These are phyloP conservation scores for Dipus sagitta DNA, from an alignment of 2,797 vertebrate genomes.

Conservation along the genomic window DNA sequence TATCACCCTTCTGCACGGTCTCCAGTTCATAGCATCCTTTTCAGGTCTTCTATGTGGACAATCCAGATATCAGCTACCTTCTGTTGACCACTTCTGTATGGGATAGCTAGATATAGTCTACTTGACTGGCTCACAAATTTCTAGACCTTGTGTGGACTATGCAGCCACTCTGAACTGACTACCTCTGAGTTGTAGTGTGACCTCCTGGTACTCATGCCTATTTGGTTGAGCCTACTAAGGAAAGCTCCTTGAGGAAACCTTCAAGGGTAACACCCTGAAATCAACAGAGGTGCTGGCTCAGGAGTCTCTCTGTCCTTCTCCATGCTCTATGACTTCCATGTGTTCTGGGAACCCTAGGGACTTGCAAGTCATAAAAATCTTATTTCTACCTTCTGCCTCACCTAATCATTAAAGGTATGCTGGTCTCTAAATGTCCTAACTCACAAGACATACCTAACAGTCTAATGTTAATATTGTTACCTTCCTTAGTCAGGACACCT, in stretches of 20 bases:
- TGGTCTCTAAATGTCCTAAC: not conserved
- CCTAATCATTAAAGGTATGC: too few species aligned
- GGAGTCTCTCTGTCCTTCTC: not conserved
- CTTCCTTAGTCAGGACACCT: not conserved
- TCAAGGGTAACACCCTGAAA: too few species aligned
- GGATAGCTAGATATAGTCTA: not conserved
- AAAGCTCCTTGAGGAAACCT: not conserved
- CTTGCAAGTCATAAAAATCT: not conserved
- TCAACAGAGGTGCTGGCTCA: not conserved
- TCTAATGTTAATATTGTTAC: not conserved
- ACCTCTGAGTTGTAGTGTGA: not conserved
- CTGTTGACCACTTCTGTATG: not conserved
- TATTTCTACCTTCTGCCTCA: not conserved
- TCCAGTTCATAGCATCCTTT: not conserved
- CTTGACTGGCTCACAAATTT: too few species aligned
- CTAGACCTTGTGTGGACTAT: not conserved
- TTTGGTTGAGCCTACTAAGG: not conserved
- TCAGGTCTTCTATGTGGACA: not conserved
- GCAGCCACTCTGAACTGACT: not conserved
- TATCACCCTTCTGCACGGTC: not conserved
- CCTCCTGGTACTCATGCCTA: not conserved
- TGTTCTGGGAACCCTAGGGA: not conserved
- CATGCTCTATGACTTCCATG: too few species aligned
- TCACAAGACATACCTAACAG: not conserved
- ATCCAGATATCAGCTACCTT: not conserved